These are phyloP conservation scores for Mormyrops boulengeri DNA, from an alignment of 2,797 vertebrate genomes.

Conservation along the genomic window DNA sequence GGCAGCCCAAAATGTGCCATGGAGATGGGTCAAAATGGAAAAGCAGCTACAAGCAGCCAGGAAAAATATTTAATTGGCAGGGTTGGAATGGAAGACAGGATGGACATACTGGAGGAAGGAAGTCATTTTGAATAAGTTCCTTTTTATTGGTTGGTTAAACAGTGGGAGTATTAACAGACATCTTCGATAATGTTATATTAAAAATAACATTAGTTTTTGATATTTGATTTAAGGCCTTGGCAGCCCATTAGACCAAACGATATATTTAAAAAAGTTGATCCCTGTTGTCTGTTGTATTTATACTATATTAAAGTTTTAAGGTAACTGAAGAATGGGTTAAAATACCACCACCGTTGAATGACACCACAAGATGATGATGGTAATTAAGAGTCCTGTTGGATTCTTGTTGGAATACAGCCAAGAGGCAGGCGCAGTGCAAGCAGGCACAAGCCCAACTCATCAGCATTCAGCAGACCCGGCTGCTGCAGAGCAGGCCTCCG, in stretches of 20 bases:
- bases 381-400: neutral
- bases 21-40: neutral
- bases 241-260: neutral
- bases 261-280: neutral
- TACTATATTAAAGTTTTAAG: neutral
- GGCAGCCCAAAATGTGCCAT: neutral
- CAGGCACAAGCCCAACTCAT: neutral
- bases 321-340: neutral
- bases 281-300: neutral
- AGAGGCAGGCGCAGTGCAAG: neutral
- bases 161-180: neutral
- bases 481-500: neutral
- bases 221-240: neutral
- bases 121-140: neutral
- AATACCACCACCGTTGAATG: neutral
- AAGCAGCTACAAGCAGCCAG: neutral
- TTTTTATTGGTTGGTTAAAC: neutral
- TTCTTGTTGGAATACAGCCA: neutral
- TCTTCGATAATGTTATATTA: neutral
- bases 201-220: neutral
- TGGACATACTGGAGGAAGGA: neutral
- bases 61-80: neutral
- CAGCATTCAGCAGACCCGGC: neutral
- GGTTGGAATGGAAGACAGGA: neutral
- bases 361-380: neutral